Conservation (phyloP, 1,140 invertebrate species). For the Drosophila parvula region DNA sequence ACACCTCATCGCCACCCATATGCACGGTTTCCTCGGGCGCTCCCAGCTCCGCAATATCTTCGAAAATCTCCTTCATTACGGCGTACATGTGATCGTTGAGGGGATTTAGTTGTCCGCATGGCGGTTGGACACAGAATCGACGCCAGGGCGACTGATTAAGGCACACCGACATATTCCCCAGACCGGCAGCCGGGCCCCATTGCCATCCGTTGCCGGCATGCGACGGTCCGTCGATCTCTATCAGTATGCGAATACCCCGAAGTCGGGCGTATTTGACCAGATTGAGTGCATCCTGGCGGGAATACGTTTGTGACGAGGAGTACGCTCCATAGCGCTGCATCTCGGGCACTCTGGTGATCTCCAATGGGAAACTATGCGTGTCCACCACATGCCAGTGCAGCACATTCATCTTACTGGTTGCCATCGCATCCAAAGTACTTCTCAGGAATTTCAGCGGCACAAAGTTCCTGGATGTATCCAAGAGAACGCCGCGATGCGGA, state of each 20-base stretch:
- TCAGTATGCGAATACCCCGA: conserved; percentile 90
- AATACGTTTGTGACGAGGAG: conserved; percentile 88
- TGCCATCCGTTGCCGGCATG: conserved; percentile 94
- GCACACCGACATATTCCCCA: conserved; percentile 90
- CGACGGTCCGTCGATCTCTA: conserved; percentile 94
- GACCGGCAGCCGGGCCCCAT: conserved; percentile 88
- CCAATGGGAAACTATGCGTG: conserved; percentile 93
- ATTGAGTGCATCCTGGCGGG: conserved; percentile 88
- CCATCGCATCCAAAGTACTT: conserved; percentile 91
- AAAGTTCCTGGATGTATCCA: conserved; percentile 92
- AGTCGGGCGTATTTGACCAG: conserved; percentile 89
- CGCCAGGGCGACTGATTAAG: conserved; percentile 90
- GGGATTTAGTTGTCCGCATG: conserved; percentile 93
- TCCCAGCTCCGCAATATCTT: conserved; percentile 87
- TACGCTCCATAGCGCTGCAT: conserved; percentile 90
- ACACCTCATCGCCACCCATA: conserved; percentile 94
- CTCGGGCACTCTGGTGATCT: conserved; percentile 89
- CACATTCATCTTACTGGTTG: conserved; percentile 92
- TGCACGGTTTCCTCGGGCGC: conserved; percentile 88
- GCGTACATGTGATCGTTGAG: conserved; percentile 90
- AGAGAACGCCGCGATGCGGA: conserved; percentile 88
- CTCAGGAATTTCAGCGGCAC: conserved; percentile 88
- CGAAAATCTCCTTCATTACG: conserved; percentile 88
- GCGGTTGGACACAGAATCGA: conserved; percentile 91
- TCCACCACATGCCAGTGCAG: conserved; percentile 95